Evolutionary conservation across 2,888 invertebrate genomes (phyloP), one percentile per base, ranked within the genome.

Genomic region (Elmis aenea): DNA sequence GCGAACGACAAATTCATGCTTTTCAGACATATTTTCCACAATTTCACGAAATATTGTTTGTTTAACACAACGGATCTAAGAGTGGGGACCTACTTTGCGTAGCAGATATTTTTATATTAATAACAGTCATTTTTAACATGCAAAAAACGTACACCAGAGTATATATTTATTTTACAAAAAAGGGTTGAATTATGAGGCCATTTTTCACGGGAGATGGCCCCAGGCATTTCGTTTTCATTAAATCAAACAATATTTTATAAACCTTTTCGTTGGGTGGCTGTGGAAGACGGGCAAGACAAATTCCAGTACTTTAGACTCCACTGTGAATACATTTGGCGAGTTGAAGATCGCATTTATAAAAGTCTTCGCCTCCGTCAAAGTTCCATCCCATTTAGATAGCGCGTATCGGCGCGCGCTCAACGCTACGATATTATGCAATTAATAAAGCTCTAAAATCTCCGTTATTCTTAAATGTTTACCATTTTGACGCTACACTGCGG

Each of bases 201-300:
- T 51, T 52, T 50, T 46, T 52, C 50, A 50, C 40, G 35, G 27
- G 45, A 42, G 51, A 53, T 50, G 45, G 50, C 43, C 49, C 40
- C 45, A 50, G 56, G 50, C 54, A 50, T 56, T 58, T 52, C 58
- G 49, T 58, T 58, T 57, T 60, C 59, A 60, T 60, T 60, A 59
- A 60, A 60, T 60, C 59, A 60, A 56, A 59, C 57, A 57, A 60
- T 60, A 60, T 60, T 55, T 60, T 60, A 60, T 57, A 56, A 58
- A 55, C 57, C 56, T 58, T 57, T 52, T 53, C 49, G 50, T 56
- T 46, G 48, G 53, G 49, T 48, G 45, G 46, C 58, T 59, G 60
- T 46, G 42, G 50, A 53, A 51, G 58, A 60, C 60, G 55, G 48
- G 45, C 44, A 54, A 59, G 58, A 59, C 58, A 59, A 60, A 60